Evolutionary conservation across 2,113 vertebrate genomes (phyloP).

Genomic region (Spermophilus dauricus): DNA sequence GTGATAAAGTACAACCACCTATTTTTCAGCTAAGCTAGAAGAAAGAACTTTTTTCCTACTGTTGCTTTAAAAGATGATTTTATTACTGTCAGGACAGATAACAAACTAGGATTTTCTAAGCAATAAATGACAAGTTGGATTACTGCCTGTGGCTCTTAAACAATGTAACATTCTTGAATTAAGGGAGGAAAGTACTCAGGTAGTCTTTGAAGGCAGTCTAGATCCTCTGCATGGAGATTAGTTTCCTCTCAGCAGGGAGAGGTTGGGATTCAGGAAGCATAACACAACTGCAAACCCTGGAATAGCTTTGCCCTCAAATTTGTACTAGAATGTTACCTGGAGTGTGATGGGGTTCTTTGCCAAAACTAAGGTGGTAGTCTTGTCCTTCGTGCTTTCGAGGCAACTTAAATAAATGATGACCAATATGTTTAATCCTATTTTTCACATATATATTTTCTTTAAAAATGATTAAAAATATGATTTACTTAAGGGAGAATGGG

Average conservation of each 20-base stretch:
- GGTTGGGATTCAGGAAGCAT: too few species aligned
- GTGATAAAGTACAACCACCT: constrained; percentile 23
- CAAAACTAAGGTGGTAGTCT: constrained; percentile 31
- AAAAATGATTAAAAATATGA: constrained; percentile 59
- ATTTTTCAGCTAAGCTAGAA: constrained; percentile 63
- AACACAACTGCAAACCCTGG: constrained; percentile 40
- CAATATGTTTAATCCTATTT: constrained; percentile 32
- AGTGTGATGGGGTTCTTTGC: constrained; percentile 49
- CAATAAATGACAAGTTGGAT: constrained; percentile 59
- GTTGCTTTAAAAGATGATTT: constrained; percentile 73
- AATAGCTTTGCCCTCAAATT: constrained; percentile 62
- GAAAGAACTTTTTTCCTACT: constrained; percentile 50
- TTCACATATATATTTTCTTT: constrained; percentile 42
- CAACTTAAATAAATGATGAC: constrained; percentile 63
- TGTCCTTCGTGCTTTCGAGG: constrained; percentile 50
- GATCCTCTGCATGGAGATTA: background rate
- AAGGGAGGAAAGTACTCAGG: constrained; percentile 40
- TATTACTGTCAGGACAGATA: constrained; percentile 60
- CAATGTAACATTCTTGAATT: constrained; percentile 58
- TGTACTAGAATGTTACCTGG: constrained; percentile 55
- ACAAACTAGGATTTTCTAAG: constrained; percentile 60
- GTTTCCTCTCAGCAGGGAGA: background rate
- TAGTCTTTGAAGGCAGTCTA: constrained; percentile 51
- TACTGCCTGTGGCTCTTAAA: constrained; percentile 59
- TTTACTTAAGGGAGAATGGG: constrained; percentile 36